A percentile compares a stretch with the other conserved stretches of the same genome.
phyloP scores from a whole-genome alignment of 2,888 invertebrate genomes.

The Metellina segmentata region DNA sequence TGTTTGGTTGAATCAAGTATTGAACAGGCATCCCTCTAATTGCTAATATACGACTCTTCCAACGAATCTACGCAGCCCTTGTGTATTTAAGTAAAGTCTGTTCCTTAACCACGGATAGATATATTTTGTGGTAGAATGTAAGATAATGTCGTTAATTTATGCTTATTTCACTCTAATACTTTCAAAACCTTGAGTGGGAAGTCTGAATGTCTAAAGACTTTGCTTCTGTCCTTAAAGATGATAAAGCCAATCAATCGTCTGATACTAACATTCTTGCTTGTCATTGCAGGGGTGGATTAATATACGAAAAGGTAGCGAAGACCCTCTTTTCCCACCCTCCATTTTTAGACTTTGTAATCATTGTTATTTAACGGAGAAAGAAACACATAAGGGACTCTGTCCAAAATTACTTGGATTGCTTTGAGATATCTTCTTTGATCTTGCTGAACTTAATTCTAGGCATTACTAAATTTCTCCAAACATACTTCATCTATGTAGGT shows the following conservation, averaged over 20 bases:
- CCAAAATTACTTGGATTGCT: background rate
- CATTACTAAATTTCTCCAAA: too few species aligned
- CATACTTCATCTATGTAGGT: too few species aligned
- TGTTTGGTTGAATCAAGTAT: too few species aligned
- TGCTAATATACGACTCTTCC: too few species aligned
- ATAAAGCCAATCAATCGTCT: slow-evolving; percentile 11
- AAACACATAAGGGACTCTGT: background rate
- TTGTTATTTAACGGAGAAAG: slow-evolving; percentile 9
- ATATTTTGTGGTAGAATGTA: too few species aligned
- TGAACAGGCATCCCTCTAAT: too few species aligned
- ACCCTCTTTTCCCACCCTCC: background rate
- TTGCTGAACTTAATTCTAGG: too few species aligned
- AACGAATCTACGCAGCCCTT: too few species aligned
- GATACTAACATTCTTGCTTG: slow-evolving; percentile 14
- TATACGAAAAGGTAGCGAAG: background rate
- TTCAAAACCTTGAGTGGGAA: background rate
- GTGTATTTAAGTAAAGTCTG: too few species aligned
- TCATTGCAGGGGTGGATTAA: slow-evolving; percentile 28
- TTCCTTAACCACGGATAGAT: too few species aligned
- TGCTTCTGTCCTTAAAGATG: background rate
- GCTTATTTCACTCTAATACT: background rate
- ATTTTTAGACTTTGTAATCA: slow-evolving; percentile 4
- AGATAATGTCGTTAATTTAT: background rate
- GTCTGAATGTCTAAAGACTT: background rate
- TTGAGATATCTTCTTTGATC: background rate